Conservation (phyloP, 2,888 invertebrate species). For the Aphodius sticticus region DNA sequence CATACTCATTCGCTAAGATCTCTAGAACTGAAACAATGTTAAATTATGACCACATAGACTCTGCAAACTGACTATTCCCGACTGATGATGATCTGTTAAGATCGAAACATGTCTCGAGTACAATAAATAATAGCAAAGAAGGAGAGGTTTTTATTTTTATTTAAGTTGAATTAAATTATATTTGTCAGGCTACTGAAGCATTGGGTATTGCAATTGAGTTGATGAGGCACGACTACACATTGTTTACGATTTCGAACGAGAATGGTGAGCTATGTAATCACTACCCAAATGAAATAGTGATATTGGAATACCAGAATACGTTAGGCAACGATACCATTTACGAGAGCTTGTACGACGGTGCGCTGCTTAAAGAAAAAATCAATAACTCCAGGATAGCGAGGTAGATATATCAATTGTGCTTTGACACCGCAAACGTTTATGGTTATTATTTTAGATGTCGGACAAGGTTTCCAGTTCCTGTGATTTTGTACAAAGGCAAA, state of each 20-base stretch:
- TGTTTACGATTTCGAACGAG: constrained; percentile 70
- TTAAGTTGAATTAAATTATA: constrained; percentile 61
- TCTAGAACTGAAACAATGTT: too few relatives aligned
- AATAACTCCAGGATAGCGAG: constrained; percentile 73
- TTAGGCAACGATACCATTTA: constrained; percentile 61
- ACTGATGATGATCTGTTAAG: too few relatives aligned
- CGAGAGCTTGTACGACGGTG: constrained; percentile 66
- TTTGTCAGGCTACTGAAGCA: constrained; percentile 45
- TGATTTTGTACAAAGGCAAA: constrained; percentile 78
- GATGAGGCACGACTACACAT: constrained; percentile 73
- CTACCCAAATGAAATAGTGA: constrained; percentile 63
- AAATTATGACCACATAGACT: too few relatives aligned
- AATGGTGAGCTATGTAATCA: constrained; percentile 73
- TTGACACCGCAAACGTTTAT: not conserved
- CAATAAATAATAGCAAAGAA: too few relatives aligned
- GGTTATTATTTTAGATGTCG: constrained; percentile 65
- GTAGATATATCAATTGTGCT: constrained; percentile 42
- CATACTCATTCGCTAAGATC: too few relatives aligned
- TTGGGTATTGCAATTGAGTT: constrained; percentile 62
- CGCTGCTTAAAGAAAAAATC: constrained; percentile 69
- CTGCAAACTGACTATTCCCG: too few relatives aligned
- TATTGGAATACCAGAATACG: constrained; percentile 34
- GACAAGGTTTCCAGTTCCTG: constrained; percentile 78
- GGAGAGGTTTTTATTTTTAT: too few relatives aligned
- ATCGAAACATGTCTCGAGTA: too few relatives aligned